Conservation (phyloP, 2,797 vertebrate species). For the Acanthis flammea region DNA sequence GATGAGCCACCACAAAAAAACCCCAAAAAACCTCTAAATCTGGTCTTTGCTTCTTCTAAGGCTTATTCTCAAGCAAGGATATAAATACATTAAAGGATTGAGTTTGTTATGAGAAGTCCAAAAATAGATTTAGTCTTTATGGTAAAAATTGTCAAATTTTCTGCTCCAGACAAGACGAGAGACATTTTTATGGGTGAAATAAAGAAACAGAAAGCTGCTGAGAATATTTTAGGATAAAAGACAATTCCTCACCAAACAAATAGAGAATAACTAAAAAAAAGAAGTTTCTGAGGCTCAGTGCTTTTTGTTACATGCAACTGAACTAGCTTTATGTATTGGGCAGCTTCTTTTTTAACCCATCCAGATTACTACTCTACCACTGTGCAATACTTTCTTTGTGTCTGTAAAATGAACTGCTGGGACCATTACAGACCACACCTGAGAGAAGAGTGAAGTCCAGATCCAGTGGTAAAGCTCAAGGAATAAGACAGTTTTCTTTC, state of each 20-base stretch:
- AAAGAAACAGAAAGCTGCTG: background rate
- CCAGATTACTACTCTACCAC: background rate
- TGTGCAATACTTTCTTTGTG: background rate
- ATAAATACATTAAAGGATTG: background rate
- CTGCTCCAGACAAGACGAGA: background rate
- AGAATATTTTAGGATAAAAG: background rate
- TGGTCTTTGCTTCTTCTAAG: background rate
- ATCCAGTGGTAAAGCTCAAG: background rate
- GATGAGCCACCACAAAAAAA: background rate
- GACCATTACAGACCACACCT: background rate
- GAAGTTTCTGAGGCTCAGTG: background rate
- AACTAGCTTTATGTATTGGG: background rate
- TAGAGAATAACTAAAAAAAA: background rate
- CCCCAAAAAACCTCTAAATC: background rate
- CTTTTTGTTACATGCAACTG: background rate
- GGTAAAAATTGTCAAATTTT: background rate
- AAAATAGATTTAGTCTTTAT: background rate
- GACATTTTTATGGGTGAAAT: background rate
- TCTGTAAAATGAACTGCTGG: background rate
- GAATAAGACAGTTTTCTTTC: background rate
- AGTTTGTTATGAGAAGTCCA: background rate
- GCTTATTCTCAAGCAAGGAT: background rate
- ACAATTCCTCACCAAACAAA: background rate
- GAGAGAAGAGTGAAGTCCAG: background rate
- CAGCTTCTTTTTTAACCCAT: background rate